phyloP scores from a whole-genome alignment of 1,140 invertebrate genomes.

The Aleiodes sp. region DNA sequence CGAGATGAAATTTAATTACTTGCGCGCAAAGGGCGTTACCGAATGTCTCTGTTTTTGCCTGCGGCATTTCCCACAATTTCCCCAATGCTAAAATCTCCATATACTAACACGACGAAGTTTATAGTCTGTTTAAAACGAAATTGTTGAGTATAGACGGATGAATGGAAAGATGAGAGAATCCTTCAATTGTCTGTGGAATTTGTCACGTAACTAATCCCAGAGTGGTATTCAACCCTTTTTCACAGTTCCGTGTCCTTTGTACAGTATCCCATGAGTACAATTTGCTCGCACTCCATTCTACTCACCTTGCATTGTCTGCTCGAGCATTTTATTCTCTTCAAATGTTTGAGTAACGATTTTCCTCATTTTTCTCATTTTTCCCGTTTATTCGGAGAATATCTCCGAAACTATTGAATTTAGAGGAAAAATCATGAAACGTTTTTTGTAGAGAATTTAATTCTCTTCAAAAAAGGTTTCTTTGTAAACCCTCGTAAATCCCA shows the following conservation, averaged over 20 bases:
- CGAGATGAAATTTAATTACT: constrained; percentile 19
- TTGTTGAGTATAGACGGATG: not conserved
- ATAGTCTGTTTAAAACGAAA: not conserved
- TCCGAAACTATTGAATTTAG: no score
- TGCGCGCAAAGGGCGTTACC: not conserved
- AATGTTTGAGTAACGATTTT: no score
- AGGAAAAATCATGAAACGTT: no score
- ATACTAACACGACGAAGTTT: not conserved
- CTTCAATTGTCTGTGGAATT: not conserved
- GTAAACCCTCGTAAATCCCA: no score
- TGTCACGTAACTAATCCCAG: constrained; percentile 13
- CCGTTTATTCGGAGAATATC: no score
- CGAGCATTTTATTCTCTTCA: no score
- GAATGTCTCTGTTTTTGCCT: not conserved
- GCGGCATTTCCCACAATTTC: not conserved
- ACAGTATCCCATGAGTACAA: not conserved
- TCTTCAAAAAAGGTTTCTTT: no score
- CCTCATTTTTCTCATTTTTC: no score
- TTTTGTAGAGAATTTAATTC: no score
- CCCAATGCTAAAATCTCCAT: not conserved
- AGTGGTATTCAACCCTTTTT: constrained; percentile 1
- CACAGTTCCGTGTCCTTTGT: not conserved
- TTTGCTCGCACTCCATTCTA: constrained; percentile 1
- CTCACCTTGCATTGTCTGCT: no score
- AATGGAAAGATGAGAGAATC: constrained; percentile 9